Conservation (phyloP, 2,888 invertebrate species). For the Endotricha flammealis region DNA sequence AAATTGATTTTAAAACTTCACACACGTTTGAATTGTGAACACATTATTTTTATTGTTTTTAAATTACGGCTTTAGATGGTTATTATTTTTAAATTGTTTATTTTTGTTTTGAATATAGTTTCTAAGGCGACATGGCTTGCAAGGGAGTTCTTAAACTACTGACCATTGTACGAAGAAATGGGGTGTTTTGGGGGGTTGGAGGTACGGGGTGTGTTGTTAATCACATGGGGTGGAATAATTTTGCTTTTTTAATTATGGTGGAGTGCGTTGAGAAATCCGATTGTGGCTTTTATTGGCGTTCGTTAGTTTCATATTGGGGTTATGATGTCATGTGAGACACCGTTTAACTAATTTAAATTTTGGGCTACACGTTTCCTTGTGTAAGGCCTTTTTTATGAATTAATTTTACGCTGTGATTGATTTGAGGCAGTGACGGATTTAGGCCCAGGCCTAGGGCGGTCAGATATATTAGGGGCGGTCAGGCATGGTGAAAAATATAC, state of each 20-base stretch:
- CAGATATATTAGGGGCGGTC: too few species aligned
- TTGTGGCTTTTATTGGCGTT: slow-evolving; percentile 42
- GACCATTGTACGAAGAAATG: slow-evolving; percentile 68
- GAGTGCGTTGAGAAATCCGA: slow-evolving; percentile 58
- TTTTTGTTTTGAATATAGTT: slow-evolving; percentile 71
- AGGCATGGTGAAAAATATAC: too few species aligned
- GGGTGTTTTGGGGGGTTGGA: slow-evolving; percentile 34
- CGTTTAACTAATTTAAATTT: too few species aligned
- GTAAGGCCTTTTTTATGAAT: neutral
- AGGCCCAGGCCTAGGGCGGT: too few species aligned
- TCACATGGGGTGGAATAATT: slow-evolving; percentile 69
- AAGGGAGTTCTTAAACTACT: slow-evolving; percentile 63
- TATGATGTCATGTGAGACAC: slow-evolving; percentile 30
- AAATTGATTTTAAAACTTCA: neutral
- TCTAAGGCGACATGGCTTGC: slow-evolving; percentile 66
- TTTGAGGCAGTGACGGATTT: too few species aligned
- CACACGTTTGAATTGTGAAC: neutral
- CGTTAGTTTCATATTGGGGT: slow-evolving; percentile 32
- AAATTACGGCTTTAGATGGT: neutral
- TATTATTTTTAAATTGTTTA: slow-evolving; percentile 44
- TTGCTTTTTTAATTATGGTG: slow-evolving; percentile 71
- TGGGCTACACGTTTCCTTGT: too few species aligned
- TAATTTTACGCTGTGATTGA: too few species aligned
- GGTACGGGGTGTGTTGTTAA: slow-evolving; percentile 49
- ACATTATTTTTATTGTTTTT: too few species aligned